Evolutionary conservation across 2,888 invertebrate species (phyloP).

Genomic region (Tribolium freemani): DNA sequence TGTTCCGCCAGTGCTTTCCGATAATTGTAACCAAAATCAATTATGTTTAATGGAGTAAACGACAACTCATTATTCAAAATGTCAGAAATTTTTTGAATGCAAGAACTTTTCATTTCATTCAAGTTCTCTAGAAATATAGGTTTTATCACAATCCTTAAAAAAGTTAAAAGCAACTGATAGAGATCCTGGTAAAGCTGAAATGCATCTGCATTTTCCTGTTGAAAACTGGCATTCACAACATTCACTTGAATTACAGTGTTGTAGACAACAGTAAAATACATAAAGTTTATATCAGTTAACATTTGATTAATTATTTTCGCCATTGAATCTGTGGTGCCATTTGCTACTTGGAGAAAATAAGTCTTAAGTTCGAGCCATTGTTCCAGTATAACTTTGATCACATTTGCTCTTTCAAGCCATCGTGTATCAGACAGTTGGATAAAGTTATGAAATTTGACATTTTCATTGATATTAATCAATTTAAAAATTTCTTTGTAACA

Average conservation of each 20-base stretch:
- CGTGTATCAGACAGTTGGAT: slow-evolving; percentile 45
- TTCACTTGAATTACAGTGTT: no score
- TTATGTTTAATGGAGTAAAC: neutral
- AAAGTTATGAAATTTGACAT: slow-evolving; percentile 41
- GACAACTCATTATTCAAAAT: neutral
- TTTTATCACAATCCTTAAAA: neutral
- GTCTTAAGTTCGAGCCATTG: slow-evolving; percentile 30
- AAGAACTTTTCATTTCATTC: neutral
- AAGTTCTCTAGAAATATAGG: slow-evolving; percentile 2
- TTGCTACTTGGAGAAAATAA: neutral
- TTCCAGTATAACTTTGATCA: slow-evolving; percentile 46
- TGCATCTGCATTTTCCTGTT: neutral
- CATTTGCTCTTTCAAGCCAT: slow-evolving; percentile 48
- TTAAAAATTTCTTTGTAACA: slow-evolving; percentile 46
- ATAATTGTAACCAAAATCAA: slow-evolving; percentile 8
- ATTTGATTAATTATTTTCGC: neutral
- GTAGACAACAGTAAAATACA: neutral
- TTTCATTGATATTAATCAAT: slow-evolving; percentile 40
- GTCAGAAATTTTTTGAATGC: neutral
- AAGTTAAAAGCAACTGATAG: neutral
- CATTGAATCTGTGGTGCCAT: neutral
- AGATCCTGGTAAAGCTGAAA: neutral
- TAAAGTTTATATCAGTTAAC: neutral
- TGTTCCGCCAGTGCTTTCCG: neutral
- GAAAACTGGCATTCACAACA: neutral